A percentile compares a stretch with the other conserved stretches of the same genome.
These are phyloP conservation scores for Zaprionus nigranus DNA, from an alignment of 1,140 invertebrate genomes.

Conservation along the genomic window DNA sequence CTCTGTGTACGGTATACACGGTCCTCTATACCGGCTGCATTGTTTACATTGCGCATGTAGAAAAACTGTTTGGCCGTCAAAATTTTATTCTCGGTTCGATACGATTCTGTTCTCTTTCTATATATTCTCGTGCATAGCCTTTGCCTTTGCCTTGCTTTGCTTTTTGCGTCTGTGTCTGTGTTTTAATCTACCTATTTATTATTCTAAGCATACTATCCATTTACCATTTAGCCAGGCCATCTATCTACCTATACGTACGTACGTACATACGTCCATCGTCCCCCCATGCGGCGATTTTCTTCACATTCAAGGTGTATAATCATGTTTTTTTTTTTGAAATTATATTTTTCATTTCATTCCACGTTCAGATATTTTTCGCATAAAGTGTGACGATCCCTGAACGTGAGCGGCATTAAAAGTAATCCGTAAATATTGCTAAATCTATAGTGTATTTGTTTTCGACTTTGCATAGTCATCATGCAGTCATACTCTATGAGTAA, in stretches of 20 bases:
- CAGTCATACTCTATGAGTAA: background rate
- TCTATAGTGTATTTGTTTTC: conserved; percentile 9
- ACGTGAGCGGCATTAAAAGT: conserved; percentile 24
- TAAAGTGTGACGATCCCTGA: background rate
- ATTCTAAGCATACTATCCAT: conserved; percentile 78
- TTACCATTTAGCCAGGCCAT: conserved; percentile 49
- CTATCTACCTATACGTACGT: conserved; percentile 33
- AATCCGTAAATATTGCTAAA: background rate
- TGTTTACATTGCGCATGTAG: conserved; percentile 62
- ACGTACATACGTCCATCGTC: conserved; percentile 35
- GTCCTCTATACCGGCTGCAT: conserved; percentile 48
- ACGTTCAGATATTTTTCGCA: conserved; percentile 31
- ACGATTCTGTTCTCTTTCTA: background rate
- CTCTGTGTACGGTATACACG: conserved; percentile 12
- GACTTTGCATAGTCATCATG: background rate
- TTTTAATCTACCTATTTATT: conserved; percentile 68
- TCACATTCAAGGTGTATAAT: conserved; percentile 74
- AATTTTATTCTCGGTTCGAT: conserved; percentile 1
- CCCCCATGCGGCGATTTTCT: conserved; percentile 57
- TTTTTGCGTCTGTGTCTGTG: conserved; percentile 1
- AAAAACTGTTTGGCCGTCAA: conserved; percentile 18
- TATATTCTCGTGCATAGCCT: conserved; percentile 20
- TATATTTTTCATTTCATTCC: conserved; percentile 45
- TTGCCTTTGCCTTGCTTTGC: conserved; percentile 29
- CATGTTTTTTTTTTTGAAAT: conserved; percentile 49